A percentile compares a stretch with the other conserved stretches of the same genome.
Conservation (phyloP, 2,113 vertebrate genomes). For the Thamnaconus septentrionalis region DNA sequence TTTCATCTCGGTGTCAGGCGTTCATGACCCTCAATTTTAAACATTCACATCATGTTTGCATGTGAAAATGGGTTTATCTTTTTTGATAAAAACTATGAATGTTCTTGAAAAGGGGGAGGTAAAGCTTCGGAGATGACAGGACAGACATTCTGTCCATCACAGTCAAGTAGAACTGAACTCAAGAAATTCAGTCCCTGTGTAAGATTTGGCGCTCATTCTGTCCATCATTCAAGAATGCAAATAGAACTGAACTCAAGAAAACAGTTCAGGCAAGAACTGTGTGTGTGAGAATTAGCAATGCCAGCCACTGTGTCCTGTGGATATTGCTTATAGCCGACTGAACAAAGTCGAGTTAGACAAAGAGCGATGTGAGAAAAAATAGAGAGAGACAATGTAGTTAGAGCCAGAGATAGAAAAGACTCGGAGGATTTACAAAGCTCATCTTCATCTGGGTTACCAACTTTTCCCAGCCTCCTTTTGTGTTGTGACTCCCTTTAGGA, state of each 20-base stretch:
- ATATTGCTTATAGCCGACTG: conserved; percentile 53
- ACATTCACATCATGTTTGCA: too few species aligned
- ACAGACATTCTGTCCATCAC: too few species aligned
- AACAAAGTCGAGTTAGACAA: conserved; percentile 55
- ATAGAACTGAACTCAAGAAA: conserved; percentile 26
- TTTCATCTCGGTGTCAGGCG: too few species aligned
- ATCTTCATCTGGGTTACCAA: conserved; percentile 39
- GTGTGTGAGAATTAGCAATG: conserved; percentile 43
- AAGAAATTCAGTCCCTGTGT: too few species aligned
- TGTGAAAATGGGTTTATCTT: too few species aligned
- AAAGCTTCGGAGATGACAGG: too few species aligned
- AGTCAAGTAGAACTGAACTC: too few species aligned
- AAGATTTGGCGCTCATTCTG: too few species aligned
- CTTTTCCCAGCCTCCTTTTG: conserved; percentile 32
- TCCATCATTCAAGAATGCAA: too few species aligned
- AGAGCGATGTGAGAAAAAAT: conserved; percentile 17
- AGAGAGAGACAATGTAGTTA: conserved; percentile 39
- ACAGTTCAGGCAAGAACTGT: conserved; percentile 42
- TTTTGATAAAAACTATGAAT: too few species aligned
- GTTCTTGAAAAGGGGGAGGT: too few species aligned
- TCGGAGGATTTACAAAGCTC: conserved; percentile 22
- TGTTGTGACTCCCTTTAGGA: conserved; percentile 24
- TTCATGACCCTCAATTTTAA: too few species aligned
- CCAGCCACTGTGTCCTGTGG: conserved; percentile 54
- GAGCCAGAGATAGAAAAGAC: conserved; percentile 26